Evolutionary conservation across 2,888 invertebrate species (phyloP).

Genomic region (Luperina nickerlii): DNA sequence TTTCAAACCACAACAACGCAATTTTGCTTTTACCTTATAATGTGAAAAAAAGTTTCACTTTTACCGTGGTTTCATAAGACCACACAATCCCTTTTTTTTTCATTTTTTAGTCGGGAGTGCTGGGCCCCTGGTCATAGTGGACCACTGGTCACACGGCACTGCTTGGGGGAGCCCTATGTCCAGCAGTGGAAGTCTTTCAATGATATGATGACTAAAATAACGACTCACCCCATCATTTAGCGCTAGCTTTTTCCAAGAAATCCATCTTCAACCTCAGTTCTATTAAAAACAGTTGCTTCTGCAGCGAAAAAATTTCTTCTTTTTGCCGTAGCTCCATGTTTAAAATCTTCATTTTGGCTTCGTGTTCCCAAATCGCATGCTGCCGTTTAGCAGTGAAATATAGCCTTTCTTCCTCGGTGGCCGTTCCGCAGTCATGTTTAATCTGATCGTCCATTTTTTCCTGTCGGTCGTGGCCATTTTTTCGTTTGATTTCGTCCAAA

Average conservation of each 20-base stretch:
- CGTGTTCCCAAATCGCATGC: slow-evolving; percentile 88
- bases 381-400: slow-evolving; percentile 87
- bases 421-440: slow-evolving; percentile 77
- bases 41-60: no score
- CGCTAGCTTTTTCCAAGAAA: slow-evolving; percentile 87
- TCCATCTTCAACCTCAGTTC: slow-evolving; percentile 89
- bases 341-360: slow-evolving; percentile 88
- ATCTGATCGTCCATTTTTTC: slow-evolving; percentile 75
- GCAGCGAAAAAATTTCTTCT: slow-evolving; percentile 88
- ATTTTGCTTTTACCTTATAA: no score
- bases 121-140: no score
- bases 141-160: no score
- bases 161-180: no score
- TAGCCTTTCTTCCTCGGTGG: slow-evolving; percentile 84
- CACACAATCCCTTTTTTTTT: no score
- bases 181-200: not conserved
- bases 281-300: slow-evolving; percentile 88
- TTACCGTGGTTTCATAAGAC: no score
- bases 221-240: slow-evolving; percentile 75
- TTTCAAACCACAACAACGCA: no score
- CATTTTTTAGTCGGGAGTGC: no score
- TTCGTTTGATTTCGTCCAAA: slow-evolving; percentile 78
- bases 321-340: slow-evolving; percentile 88
- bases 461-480: slow-evolving; percentile 77
- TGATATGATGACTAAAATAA: not conserved